Percentiles rank a stretch among this genome's conserved stretches.
These are phyloP conservation scores for Zygaena filipendulae DNA, from an alignment of 2,888 invertebrate genomes.

Conservation along the genomic window DNA sequence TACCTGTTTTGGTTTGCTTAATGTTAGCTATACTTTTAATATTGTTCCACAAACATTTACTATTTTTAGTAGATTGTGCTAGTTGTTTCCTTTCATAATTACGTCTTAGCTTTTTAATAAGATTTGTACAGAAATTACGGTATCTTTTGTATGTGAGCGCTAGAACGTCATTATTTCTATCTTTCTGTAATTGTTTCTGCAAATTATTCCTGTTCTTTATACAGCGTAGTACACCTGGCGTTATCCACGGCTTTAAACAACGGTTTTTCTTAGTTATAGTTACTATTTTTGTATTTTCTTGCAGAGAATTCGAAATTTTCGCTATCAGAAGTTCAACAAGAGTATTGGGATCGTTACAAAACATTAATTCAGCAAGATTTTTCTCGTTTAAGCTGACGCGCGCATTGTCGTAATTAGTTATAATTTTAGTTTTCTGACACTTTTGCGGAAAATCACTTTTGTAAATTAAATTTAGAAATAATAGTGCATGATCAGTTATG, in stretches of 20 bases:
- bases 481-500: constrained; percentile 10
- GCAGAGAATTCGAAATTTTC: constrained; percentile 1
- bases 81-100: constrained; percentile 7
- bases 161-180: constrained; percentile 1
- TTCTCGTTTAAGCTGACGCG: background rate
- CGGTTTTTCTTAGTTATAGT: constrained; percentile 3
- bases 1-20: constrained; percentile 3
- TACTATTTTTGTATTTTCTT: constrained; percentile 1
- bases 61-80: constrained; percentile 4
- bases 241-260: constrained; percentile 10
- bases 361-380: background rate
- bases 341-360: constrained; percentile 1
- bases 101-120: constrained; percentile 12
- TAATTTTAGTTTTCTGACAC: constrained; percentile 3
- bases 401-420: constrained; percentile 6
- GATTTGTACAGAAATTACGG: constrained; percentile 9
- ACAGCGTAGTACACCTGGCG: constrained; percentile 6
- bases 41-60: constrained; percentile 8
- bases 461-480: constrained; percentile 7
- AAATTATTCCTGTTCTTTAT: constrained; percentile 7
- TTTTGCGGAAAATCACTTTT: background rate
- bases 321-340: constrained; percentile 4
- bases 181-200: constrained; percentile 2
- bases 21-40: constrained; percentile 7
- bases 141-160: constrained; percentile 8